These are phyloP conservation scores for Argyrosomus regius DNA, from an alignment of 2,797 vertebrate species.

Conservation along the genomic window DNA sequence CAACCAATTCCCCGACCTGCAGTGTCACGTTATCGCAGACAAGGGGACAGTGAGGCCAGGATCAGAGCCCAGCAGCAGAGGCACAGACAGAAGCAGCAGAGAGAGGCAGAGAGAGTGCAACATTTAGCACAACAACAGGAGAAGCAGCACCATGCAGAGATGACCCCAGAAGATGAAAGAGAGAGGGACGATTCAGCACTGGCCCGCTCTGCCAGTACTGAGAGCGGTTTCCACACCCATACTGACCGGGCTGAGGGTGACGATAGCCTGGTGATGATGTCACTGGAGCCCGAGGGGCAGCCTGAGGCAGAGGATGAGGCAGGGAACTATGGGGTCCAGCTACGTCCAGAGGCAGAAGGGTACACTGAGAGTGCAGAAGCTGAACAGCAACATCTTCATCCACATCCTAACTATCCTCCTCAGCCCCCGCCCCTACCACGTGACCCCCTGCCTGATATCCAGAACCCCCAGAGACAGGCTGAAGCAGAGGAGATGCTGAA, in stretches of 20 bases:
- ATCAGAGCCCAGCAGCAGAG: conserved; percentile 80
- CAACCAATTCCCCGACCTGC: conserved; percentile 81
- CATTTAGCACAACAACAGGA: conserved; percentile 66
- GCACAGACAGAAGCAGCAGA: conserved; percentile 78
- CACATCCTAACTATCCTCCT: conserved; percentile 83
- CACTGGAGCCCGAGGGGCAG: conserved; percentile 83
- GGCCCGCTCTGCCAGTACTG: conserved; percentile 94
- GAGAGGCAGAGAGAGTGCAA: conserved; percentile 78
- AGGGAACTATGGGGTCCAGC: conserved; percentile 52
- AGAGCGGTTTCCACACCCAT: conserved; percentile 97
- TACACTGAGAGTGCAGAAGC: conserved; percentile 93
- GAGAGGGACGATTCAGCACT: conserved; percentile 87
- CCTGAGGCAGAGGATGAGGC: conserved; percentile 80
- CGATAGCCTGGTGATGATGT: conserved; percentile 86
- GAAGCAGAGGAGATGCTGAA: conserved; percentile 89
- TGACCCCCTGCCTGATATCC: conserved; percentile 85
- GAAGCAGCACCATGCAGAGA: conserved; percentile 71
- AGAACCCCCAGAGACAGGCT: conserved; percentile 85
- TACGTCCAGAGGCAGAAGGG: conserved; percentile 90
- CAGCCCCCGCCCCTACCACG: conserved; percentile 87
- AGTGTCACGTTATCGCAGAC: conserved; percentile 82
- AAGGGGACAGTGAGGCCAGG: conserved; percentile 83
- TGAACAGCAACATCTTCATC: conserved; percentile 87
- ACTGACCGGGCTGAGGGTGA: conserved; percentile 95
- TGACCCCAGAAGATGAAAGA: conserved; percentile 75